Base-by-base conservation (phyloP, 1,140 invertebrate genomes). In the Achroia grisella region DNA sequence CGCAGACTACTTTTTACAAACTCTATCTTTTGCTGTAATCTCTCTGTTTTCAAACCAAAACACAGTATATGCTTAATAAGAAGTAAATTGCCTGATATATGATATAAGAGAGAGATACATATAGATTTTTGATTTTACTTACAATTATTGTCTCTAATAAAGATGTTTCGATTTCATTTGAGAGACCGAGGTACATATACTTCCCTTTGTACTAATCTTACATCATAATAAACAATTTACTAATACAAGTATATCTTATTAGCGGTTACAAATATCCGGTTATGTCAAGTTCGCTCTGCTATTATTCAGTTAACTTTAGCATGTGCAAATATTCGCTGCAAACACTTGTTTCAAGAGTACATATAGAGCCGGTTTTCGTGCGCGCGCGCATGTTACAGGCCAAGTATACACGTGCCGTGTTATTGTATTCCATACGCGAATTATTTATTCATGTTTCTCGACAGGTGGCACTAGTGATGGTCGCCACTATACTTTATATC, bases 401-500 rank as follows among this genome's bases (percentile, higher is more conserved):
- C 17, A 23, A 14, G 33, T 35, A 6, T 6, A 14, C 33, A 10
- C 33, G 14, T 44, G 59, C 17, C 45, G 36, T 51, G 14, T 47
- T 48, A 39, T 46, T 51, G 42, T 51, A 37, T 55, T 62, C 50
- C 69, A 61, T 51, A 47, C 36, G 43, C 54, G 51, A 67, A 74
- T 72, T 72, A 71, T 74, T 67, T 62, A 65, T 63, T 51, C 61
- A 51, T 52, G 56, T 67, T 58, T 61, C 13, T n/a, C 61, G 74
- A 66, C 74, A 75, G 71, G 67, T 75, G 74, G 67, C 63, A 48
- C 53, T 50, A 52, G 37, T 47, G 51, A 39, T 61, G 68, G 67
- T 63, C 48, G 54, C 49, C 57, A 44, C 55, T 58, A 63, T 65
- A 63, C 58, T 23, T 23, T 23, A 3, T 23, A 23, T 23, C n/a